phyloP scores from a whole-genome alignment of 2,888 invertebrate species.

The Caenorhabditis sp. region DNA sequence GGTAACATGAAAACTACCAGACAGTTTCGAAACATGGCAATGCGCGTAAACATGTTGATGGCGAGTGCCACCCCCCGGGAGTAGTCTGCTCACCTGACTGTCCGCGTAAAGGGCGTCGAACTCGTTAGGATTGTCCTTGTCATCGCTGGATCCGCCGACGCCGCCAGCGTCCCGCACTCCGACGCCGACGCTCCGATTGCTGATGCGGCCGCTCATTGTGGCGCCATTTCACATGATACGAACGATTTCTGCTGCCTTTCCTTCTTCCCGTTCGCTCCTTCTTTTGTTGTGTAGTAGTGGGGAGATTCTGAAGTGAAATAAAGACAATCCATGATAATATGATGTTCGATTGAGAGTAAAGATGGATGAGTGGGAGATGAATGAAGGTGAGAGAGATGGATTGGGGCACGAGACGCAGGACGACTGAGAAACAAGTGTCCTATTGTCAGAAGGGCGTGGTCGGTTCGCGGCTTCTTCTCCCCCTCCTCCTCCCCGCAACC shows the following conservation, averaged over 20 bases:
- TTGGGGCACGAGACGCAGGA: conserved; percentile 20
- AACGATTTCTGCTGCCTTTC: conserved; percentile 25
- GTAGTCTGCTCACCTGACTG: conserved; percentile 22
- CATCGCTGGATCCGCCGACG: conserved; percentile 27
- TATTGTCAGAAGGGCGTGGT: conserved; percentile 55
- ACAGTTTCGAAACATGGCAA: too few species aligned
- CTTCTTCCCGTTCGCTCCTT: conserved; percentile 4
- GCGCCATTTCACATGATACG: conserved; percentile 47
- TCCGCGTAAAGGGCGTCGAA: conserved; percentile 49
- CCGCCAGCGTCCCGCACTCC: conserved; percentile 32
- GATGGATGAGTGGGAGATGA: conserved; percentile 7
- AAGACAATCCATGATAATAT: conserved; percentile 17
- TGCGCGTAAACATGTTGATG: too few species aligned
- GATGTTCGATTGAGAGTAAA: conserved; percentile 24
- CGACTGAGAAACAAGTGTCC: conserved; percentile 47
- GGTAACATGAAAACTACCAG: too few species aligned
- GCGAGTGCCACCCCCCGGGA: too few species aligned
- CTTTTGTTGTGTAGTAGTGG: neutral
- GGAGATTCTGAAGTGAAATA: conserved; percentile 15
- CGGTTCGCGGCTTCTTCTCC: conserved; percentile 39
- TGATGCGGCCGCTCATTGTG: conserved; percentile 55
- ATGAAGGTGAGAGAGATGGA: conserved; percentile 2
- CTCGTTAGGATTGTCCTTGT: conserved; percentile 54
- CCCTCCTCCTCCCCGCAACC: conserved; percentile 10
- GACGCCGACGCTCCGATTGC: conserved; percentile 47